These are phyloP conservation scores for Semnornis frantzii DNA, from an alignment of 2,113 vertebrate species.

Conservation along the genomic window DNA sequence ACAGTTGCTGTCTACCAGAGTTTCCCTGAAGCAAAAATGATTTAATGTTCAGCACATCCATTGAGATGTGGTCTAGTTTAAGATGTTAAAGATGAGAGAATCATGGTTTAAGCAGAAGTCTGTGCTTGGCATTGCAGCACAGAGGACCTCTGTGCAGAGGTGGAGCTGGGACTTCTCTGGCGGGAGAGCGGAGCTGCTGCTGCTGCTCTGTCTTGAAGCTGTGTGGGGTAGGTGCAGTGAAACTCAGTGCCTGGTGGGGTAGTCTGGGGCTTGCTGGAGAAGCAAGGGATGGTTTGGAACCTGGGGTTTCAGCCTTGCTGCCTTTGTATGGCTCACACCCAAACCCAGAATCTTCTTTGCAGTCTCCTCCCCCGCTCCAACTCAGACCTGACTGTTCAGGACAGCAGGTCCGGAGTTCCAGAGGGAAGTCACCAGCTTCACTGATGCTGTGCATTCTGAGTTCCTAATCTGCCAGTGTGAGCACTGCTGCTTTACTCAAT, in stretches of 20 bases:
- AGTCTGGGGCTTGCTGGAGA: background rate
- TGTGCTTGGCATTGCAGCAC: conserved; percentile 71
- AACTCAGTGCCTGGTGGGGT: background rate
- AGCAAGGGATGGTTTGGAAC: background rate
- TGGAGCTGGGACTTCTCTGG: conserved; percentile 40
- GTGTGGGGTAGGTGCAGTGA: background rate
- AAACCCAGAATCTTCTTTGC: background rate
- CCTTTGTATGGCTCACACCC: background rate
- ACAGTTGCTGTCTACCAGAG: conserved; percentile 78
- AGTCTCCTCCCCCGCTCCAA: background rate
- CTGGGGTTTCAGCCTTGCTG: background rate
- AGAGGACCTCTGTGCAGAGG: conserved; percentile 57
- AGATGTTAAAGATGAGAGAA: conserved; percentile 75
- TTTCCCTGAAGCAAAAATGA: conserved; percentile 75
- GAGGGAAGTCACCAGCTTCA: conserved; percentile 6
- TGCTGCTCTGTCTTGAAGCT: background rate
- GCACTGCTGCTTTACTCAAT: conserved; percentile 56
- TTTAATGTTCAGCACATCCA: conserved; percentile 73
- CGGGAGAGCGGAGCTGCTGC: conserved; percentile 5
- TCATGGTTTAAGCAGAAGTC: conserved; percentile 75
- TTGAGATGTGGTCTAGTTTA: conserved; percentile 75
- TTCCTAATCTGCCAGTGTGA: conserved; percentile 54
- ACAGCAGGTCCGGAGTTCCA: background rate
- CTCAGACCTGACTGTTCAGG: background rate
- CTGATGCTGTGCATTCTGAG: conserved; percentile 32